A percentile compares a stretch with the other conserved stretches of the same genome.
phyloP scores from a whole-genome alignment of 2,113 vertebrate genomes.

The Psettodes erumei region DNA sequence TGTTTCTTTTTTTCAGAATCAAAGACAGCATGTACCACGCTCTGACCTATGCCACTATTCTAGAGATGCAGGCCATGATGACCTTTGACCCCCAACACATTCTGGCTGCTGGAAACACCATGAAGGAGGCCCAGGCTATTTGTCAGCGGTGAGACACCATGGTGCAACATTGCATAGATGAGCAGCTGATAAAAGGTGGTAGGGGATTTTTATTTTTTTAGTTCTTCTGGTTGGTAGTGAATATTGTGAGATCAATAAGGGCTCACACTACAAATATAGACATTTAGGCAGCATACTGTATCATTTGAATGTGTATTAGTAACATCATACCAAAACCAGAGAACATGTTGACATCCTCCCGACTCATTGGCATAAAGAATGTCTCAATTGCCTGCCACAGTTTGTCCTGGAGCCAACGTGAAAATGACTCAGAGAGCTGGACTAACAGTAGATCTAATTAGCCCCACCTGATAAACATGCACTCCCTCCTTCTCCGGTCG shows the following conservation, averaged over 20 bases:
- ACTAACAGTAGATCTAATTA: slow-evolving; percentile 4
- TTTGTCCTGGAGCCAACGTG: slow-evolving; percentile 18
- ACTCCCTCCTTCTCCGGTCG: background rate
- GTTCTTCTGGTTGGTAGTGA: slow-evolving; percentile 12
- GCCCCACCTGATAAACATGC: background rate
- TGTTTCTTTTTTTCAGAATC: slow-evolving; percentile 81
- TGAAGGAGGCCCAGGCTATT: slow-evolving; percentile 94
- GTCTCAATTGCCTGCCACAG: slow-evolving; percentile 29
- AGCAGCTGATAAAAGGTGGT: background rate
- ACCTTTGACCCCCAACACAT: slow-evolving; percentile 97
- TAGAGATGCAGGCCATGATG: slow-evolving; percentile 99
- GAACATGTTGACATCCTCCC: slow-evolving; percentile 6
- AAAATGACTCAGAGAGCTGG: slow-evolving; percentile 10
- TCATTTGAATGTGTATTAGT: background rate
- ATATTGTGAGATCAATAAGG: background rate
- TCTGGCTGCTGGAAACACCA: slow-evolving; percentile 90
- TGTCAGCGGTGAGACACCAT: slow-evolving; percentile 88
- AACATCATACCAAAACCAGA: slow-evolving; percentile 22
- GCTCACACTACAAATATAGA: background rate
- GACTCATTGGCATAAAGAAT: slow-evolving; percentile 41
- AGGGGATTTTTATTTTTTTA: background rate
- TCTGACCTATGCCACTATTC: slow-evolving; percentile 94
- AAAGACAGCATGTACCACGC: slow-evolving; percentile 99
- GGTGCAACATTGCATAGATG: background rate
- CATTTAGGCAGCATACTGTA: background rate